A percentile compares a stretch with the other conserved stretches of the same genome.
phyloP scores from a whole-genome alignment of 2,797 vertebrate genomes.

The Rhincodon typus region DNA sequence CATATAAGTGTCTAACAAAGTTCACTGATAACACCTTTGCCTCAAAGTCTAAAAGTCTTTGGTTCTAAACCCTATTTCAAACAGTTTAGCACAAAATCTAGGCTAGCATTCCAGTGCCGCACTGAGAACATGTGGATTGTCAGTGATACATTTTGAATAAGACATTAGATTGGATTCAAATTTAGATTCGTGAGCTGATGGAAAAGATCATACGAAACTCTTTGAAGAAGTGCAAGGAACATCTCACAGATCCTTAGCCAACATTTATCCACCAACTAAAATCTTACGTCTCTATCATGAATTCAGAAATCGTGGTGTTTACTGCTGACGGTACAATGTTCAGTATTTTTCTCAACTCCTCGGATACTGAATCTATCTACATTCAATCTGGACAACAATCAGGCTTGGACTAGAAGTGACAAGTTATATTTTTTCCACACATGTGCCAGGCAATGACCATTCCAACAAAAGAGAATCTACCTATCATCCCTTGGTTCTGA shows the following conservation, averaged over 20 bases:
- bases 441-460: not conserved
- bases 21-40: not conserved
- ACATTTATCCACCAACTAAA: too few relatives aligned
- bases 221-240: not conserved
- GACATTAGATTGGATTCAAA: not conserved
- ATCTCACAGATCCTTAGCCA: not conserved
- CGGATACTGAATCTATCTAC: not conserved
- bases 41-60: not conserved
- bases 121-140: not conserved
- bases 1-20: not conserved
- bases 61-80: not conserved
- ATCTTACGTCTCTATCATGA: too few relatives aligned
- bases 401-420: not conserved
- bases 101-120: not conserved
- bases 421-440: not conserved
- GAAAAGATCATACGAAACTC: too few relatives aligned
- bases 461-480: not conserved
- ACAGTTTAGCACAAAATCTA: not conserved
- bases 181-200: not conserved
- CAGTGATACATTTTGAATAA: not conserved
- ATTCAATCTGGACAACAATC: not conserved
- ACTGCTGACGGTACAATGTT: not conserved
- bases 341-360: not conserved
- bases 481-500: not conserved
- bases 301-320: not conserved